A percentile compares a stretch with the other conserved stretches of the same genome.
Evolutionary conservation across 2,888 invertebrate genomes (phyloP).

Genomic region (Subacronicta megacephala): DNA sequence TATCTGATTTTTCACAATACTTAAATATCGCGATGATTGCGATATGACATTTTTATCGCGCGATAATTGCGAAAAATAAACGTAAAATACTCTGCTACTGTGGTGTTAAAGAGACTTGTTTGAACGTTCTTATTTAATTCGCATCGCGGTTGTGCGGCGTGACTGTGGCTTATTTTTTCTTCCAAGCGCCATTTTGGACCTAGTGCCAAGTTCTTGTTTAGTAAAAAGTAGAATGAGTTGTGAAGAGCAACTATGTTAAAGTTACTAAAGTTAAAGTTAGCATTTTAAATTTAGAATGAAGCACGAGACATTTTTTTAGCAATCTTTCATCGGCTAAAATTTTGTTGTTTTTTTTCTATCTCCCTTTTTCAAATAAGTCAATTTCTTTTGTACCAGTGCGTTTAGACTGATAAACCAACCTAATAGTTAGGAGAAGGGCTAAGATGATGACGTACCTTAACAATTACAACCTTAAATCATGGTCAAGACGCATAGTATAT

Average conservation of each 20-base stretch:
- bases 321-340: too few relatives aligned
- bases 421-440: too few relatives aligned
- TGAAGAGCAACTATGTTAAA: constrained; percentile 25
- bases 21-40: constrained; percentile 16
- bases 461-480: too few relatives aligned
- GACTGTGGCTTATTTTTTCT: constrained; percentile 27
- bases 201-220: constrained; percentile 43
- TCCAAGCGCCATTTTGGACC: constrained; percentile 12
- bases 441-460: too few relatives aligned
- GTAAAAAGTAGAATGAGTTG: constrained; percentile 41
- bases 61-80: constrained; percentile 34
- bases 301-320: too few relatives aligned
- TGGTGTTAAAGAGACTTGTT: constrained; percentile 16
- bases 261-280: constrained; percentile 24
- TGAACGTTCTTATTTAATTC: constrained; percentile 19
- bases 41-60: constrained; percentile 35
- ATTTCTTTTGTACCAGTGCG: too few relatives aligned
- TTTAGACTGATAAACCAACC: too few relatives aligned
- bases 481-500: too few relatives aligned
- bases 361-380: too few relatives aligned
- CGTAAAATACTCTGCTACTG: constrained; percentile 22
- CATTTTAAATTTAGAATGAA: constrained; percentile 36
- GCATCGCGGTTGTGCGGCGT: constrained; percentile 5
- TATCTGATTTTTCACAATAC: constrained; percentile 26
- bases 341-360: too few relatives aligned